Base-by-base conservation (phyloP, 2,888 invertebrate species). In the Cryptops parisi region DNA sequence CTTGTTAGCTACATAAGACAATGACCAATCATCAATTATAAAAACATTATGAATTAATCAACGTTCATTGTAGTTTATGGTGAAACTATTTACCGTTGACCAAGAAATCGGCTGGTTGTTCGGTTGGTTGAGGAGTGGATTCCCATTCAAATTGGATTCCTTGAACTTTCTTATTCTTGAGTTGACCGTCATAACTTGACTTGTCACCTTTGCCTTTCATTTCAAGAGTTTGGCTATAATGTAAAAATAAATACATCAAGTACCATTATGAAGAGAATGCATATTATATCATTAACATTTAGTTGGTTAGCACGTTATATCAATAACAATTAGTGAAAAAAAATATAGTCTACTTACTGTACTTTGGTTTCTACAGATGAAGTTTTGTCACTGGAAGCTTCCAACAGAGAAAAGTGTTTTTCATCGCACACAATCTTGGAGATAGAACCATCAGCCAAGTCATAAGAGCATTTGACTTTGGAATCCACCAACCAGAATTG, bases 281-380 rank as follows among this genome's bases (percentile, higher is more conserved):
- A n/a, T n/a, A n/a, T n/a, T n/a, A n/a, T n/a, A n/a, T n/a, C n/a
- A n/a, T n/a, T n/a, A n/a, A n/a, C n/a, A n/a, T n/a, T n/a, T n/a
- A n/a, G n/a, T n/a, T n/a, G n/a, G n/a, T n/a, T n/a, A n/a, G n/a
- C n/a, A n/a, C n/a, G n/a, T n/a, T n/a, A n/a, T n/a, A n/a, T n/a
- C n/a, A n/a, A n/a, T n/a, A n/a, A n/a, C n/a, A n/a, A n/a, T n/a
- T n/a, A n/a, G n/a, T n/a, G n/a, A n/a, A n/a, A n/a, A n/a, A n/a
- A n/a, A n/a, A n/a, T n/a, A n/a, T n/a, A n/a, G n/a, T n/a, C n/a
- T n/a, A 19, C 57, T 58, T 55, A 58, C 60, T 46, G 23, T 19
- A 60, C 54, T 22, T 52, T 52, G 9, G 60, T 57, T 44, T 60
- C 58, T 12, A 57, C 59, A 6, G 56, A 49, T 12, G 53, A 44